Evolutionary conservation across 2,888 invertebrate species (phyloP), one percentile per base, ranked within the genome.

Genomic region (Mantis religiosa): DNA sequence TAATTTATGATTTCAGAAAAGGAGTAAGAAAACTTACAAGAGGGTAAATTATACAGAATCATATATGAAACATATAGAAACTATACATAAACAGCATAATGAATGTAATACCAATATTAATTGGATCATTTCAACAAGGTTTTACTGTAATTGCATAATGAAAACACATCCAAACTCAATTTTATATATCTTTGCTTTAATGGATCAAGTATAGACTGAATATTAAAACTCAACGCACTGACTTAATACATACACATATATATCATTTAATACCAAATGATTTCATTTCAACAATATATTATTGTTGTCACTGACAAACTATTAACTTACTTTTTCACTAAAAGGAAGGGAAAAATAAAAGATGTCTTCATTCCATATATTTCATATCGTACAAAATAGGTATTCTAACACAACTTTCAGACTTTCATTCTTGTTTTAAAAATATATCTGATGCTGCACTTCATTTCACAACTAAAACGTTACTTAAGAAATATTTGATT

Each of bases 351-450:
- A 25, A 71, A 71, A 71, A 71, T 25, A 71, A 71, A 71, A 71
- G 4, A 47, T 15, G 1, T 71, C 20, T 71, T 71, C 15, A 71
- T 71, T 71, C 54, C 54, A 71, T 71, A 71, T 25, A 71, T 71
- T 71, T 20, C 54, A 71, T 25, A 71, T 71, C 20, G 25, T 71
- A 71, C 54, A 71, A 71, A 71, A 71, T 71, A 71, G 15, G 25
- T 41, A 41, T 41, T 71, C 86, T 81, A 81, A 86, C 81, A 81
- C 28, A 41, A 86, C 28, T 20, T 81, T 86, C 86, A 86, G 86
- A 54, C 86, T 86, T 86, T 81, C 25, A 71, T 81, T 86, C 85
- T 71, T 85, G 20, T 85, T 85, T 85, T 30, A 86, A 86, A 86
- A 86, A 28, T 86, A 86, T 81, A 86, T 8, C 81, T 86, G 30